Evolutionary conservation across 2,797 vertebrate species (phyloP).

Genomic region (Smutsia gigantea): DNA sequence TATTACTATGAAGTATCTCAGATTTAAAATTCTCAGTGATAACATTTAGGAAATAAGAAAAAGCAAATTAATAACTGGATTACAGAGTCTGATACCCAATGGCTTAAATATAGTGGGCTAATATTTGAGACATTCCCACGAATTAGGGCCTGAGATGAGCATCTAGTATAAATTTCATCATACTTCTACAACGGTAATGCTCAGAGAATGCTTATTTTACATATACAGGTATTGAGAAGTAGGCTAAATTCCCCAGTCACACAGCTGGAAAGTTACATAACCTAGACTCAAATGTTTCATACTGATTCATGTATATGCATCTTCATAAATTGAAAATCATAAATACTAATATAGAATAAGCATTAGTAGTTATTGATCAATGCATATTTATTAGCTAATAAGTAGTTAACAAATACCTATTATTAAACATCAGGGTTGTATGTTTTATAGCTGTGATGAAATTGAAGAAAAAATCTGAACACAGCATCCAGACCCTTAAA

Average conservation of each 20-base stretch:
- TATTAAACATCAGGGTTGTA: background rate
- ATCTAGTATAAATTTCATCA: background rate
- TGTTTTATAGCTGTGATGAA: background rate
- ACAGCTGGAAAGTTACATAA: background rate
- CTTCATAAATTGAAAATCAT: background rate
- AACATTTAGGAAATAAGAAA: background rate
- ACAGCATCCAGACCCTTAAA: background rate
- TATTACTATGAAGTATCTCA: background rate
- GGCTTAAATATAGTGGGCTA: background rate
- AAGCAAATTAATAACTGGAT: background rate
- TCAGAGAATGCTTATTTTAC: background rate
- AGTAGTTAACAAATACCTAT: background rate
- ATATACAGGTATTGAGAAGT: background rate
- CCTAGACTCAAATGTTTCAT: background rate
- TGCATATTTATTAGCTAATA: background rate
- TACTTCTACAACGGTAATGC: background rate
- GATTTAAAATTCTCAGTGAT: background rate
- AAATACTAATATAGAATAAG: background rate
- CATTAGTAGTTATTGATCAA: background rate
- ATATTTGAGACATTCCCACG: background rate
- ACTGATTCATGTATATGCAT: background rate
- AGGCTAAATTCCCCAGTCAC: background rate
- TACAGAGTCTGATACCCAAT: background rate
- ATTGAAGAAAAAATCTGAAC: background rate
- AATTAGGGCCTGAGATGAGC: background rate